phyloP scores from a whole-genome alignment of 1,140 invertebrate species.

The Papilio polyxenes region DNA sequence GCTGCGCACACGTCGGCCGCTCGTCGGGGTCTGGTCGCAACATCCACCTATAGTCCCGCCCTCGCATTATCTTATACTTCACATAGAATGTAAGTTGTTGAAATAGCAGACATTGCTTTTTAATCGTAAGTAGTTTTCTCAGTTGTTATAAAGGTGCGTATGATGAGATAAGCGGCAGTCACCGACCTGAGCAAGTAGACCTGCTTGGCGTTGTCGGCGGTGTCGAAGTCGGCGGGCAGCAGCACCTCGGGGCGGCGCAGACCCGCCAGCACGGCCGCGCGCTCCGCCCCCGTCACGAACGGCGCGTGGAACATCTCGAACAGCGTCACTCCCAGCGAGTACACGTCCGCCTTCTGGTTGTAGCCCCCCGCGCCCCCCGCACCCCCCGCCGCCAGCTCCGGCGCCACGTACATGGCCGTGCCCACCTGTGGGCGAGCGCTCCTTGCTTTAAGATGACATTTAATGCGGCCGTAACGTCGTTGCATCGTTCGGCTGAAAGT shows the following conservation, averaged over 20 bases:
- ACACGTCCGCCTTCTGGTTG: constrained; percentile 98
- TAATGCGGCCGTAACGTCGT: too few relatives aligned
- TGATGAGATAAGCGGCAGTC: not conserved
- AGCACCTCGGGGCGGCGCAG: constrained; percentile 63
- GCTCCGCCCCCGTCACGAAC: constrained; percentile 93
- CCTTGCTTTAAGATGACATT: not conserved
- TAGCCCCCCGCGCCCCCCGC: constrained; percentile 69
- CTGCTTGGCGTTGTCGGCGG: constrained; percentile 70
- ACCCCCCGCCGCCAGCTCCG: constrained; percentile 85
- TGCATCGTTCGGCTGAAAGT: too few relatives aligned
- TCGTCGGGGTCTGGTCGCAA: constrained; percentile 91
- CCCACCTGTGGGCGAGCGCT: constrained; percentile 84
- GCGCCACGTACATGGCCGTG: constrained; percentile 96
- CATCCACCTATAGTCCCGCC: constrained; percentile 83
- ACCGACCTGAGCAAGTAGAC: constrained; percentile 74
- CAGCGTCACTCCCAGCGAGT: constrained; percentile 92
- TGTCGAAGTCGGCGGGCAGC: constrained; percentile 71
- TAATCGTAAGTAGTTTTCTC: not conserved
- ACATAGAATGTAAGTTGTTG: not conserved
- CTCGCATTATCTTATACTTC: not conserved
- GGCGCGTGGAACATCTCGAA: constrained; percentile 97
- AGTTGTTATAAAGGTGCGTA: too few relatives aligned
- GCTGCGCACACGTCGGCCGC: constrained; percentile 91
- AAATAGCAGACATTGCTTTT: too few relatives aligned
- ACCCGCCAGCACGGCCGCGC: constrained; percentile 84